These are phyloP conservation scores for Delphinapterus leucas DNA, from an alignment of 2,113 vertebrate genomes.

Conservation along the genomic window DNA sequence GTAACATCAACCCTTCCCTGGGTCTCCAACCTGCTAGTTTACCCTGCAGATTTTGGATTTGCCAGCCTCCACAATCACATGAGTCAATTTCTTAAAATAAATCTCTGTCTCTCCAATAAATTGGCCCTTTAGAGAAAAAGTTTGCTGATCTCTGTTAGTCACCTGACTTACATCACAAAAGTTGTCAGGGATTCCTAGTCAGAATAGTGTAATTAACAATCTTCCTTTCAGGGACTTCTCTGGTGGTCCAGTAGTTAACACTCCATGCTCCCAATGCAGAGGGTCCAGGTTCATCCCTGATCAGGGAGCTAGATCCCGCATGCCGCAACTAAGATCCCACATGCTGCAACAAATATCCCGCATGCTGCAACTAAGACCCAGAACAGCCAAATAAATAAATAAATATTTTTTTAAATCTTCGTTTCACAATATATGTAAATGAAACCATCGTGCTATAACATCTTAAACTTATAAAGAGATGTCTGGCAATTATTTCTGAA, in stretches of 20 bases:
- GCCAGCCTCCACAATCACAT: neutral
- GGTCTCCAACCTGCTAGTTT: neutral
- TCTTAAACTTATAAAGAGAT: too few relatives aligned
- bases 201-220: neutral
- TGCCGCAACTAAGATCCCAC: too few relatives aligned
- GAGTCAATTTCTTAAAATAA: neutral
- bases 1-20: neutral
- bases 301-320: too few relatives aligned
- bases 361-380: too few relatives aligned
- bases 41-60: neutral
- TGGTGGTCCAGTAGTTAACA: too few relatives aligned
- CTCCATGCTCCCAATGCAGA: too few relatives aligned
- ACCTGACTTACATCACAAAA: neutral
- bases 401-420: neutral
- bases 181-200: neutral
- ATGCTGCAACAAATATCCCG: too few relatives aligned
- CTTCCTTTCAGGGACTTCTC: neutral
- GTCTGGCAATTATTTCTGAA: too few relatives aligned
- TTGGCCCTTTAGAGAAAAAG: neutral
- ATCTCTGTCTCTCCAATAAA: neutral
- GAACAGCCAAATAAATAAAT: too few relatives aligned
- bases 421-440: neutral
- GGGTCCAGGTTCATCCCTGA: too few relatives aligned
- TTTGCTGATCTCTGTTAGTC: neutral
- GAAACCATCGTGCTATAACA: neutral